These are phyloP conservation scores for Macheiramphus alcinus DNA, from an alignment of 2,113 vertebrate species.

Conservation along the genomic window DNA sequence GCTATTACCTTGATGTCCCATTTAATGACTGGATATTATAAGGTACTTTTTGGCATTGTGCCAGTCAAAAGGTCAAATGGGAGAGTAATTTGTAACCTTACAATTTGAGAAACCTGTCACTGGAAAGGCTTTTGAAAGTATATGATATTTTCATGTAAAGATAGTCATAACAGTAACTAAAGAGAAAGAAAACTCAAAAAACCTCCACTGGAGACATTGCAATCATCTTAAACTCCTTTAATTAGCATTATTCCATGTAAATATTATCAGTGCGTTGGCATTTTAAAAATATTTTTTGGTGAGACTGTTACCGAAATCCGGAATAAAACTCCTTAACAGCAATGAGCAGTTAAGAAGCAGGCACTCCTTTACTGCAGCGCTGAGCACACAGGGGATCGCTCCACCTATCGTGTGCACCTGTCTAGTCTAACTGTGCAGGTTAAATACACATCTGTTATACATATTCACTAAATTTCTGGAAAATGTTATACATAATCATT, in stretches of 20 bases:
- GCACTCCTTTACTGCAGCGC: no score
- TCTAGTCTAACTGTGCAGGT: no score
- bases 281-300: neutral
- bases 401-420: no score
- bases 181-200: neutral
- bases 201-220: neutral
- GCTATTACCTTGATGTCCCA: conserved; percentile 3
- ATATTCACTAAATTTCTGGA: no score
- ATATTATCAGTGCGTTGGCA: neutral
- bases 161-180: neutral
- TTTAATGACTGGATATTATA: neutral
- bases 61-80: neutral
- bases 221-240: neutral
- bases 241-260: neutral
- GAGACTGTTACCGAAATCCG: neutral
- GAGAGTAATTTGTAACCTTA: neutral
- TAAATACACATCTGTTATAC: no score
- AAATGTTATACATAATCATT: no score
- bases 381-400: no score
- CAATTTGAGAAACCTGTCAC: neutral
- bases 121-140: neutral
- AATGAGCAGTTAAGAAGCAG: no score
- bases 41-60: neutral
- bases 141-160: neutral
- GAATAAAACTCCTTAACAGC: no score